Conservation (phyloP, 2,888 invertebrate genomes). For the Piscicola geometra region DNA sequence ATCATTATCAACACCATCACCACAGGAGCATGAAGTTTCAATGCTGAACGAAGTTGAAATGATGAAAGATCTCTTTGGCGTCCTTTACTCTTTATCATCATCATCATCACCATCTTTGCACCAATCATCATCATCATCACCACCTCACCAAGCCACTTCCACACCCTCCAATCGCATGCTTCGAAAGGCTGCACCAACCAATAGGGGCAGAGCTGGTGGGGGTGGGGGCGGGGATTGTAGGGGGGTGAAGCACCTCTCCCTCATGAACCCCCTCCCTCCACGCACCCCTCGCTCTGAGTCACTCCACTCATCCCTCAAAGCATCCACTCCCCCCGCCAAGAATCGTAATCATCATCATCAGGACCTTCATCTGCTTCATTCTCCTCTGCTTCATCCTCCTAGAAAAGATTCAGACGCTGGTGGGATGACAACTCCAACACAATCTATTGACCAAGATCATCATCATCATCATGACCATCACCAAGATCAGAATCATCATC, state of each 20-base stretch:
- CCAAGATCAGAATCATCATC: too few relatives aligned
- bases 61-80: background rate
- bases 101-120: background rate
- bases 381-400: too few relatives aligned
- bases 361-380: too few relatives aligned
- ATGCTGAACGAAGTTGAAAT: background rate
- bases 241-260: background rate
- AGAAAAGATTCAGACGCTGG: too few relatives aligned
- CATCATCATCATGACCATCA: too few relatives aligned
- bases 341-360: too few relatives aligned
- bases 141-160: background rate
- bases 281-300: background rate
- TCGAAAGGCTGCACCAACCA: too few relatives aligned
- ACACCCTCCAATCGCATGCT: too few relatives aligned
- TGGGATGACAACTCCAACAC: too few relatives aligned
- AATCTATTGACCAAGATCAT: too few relatives aligned
- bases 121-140: background rate
- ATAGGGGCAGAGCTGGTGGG: too few relatives aligned
- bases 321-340: background rate
- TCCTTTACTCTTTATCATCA: background rate
- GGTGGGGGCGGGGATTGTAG: background rate
- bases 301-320: background rate
- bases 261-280: background rate
- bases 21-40: background rate
- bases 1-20: background rate